These are phyloP conservation scores for Lysandra bellargus DNA, from an alignment of 2,888 invertebrate species.

Conservation along the genomic window DNA sequence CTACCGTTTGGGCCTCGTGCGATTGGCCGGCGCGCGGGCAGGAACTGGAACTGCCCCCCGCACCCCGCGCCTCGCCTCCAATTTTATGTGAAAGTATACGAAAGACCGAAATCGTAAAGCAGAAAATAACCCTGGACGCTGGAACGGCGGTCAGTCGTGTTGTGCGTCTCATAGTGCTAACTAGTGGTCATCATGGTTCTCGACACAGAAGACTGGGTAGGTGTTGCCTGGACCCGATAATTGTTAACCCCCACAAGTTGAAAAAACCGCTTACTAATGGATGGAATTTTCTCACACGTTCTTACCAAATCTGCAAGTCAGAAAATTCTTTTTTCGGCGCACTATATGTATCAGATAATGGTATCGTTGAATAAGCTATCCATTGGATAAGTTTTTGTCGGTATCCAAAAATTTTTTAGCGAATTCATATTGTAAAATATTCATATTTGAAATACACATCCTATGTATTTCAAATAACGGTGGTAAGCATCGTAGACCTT, in stretches of 20 bases:
- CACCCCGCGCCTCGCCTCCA: constrained; percentile 50
- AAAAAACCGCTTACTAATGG: too few relatives aligned
- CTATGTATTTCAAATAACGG: too few relatives aligned
- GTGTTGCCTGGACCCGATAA: constrained; percentile 45
- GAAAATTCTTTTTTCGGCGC: too few relatives aligned
- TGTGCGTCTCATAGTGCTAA: constrained; percentile 80
- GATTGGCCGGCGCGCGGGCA: constrained; percentile 70
- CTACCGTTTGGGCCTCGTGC: constrained; percentile 76
- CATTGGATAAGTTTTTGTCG: too few relatives aligned
- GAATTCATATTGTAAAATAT: too few relatives aligned
- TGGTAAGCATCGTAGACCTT: too few relatives aligned
- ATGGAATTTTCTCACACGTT: too few relatives aligned
- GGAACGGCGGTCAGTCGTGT: constrained; percentile 77
- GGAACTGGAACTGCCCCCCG: constrained; percentile 65
- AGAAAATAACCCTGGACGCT: constrained; percentile 79
- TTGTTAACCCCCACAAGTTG: neutral
- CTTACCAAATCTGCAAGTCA: too few relatives aligned
- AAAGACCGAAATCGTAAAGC: constrained; percentile 67
- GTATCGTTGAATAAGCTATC: too few relatives aligned
- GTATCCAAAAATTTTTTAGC: too few relatives aligned
- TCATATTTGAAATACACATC: too few relatives aligned
- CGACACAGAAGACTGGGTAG: constrained; percentile 79
- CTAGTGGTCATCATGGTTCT: constrained; percentile 77
- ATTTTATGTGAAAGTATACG: constrained; percentile 69
- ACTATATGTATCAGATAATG: too few relatives aligned